Percentiles rank a stretch among this genome's conserved stretches.
These are phyloP conservation scores for Dioctria rufipes DNA, from an alignment of 2,888 invertebrate species.

Conservation along the genomic window DNA sequence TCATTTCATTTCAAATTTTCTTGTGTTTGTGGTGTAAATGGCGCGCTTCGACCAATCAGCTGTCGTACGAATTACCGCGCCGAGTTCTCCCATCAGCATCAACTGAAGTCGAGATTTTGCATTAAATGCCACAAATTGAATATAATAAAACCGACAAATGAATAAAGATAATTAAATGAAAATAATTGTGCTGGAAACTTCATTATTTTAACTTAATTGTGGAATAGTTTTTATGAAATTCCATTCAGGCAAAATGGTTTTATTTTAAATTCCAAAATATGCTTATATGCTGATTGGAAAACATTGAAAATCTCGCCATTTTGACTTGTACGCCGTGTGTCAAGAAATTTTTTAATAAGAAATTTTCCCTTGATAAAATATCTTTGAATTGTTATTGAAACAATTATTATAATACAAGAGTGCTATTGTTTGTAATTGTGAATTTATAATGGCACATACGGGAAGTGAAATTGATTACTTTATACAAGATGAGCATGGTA, in stretches of 20 bases:
- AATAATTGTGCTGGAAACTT: slow-evolving; percentile 47
- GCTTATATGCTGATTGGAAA: slow-evolving; percentile 55
- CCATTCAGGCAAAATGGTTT: slow-evolving; percentile 24
- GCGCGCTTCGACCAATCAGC: slow-evolving; percentile 64
- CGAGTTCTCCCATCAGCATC: slow-evolving; percentile 56
- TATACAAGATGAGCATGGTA: slow-evolving; percentile 70
- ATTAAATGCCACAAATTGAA: slow-evolving; percentile 57
- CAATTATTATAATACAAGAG: slow-evolving; percentile 7
- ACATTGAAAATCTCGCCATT: slow-evolving; percentile 58
- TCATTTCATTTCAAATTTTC: slow-evolving; percentile 43
- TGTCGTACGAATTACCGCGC: slow-evolving; percentile 62
- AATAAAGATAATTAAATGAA: slow-evolving; percentile 34
- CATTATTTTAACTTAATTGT: slow-evolving; percentile 52
- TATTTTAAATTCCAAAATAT: slow-evolving; percentile 56
- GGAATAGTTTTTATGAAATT: slow-evolving; percentile 56
- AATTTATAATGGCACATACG: slow-evolving; percentile 62
- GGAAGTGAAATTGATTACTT: slow-evolving; percentile 69
- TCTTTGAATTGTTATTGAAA: slow-evolving; percentile 8
- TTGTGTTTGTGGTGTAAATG: slow-evolving; percentile 60
- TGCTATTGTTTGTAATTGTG: slow-evolving; percentile 8
- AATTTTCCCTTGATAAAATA: slow-evolving; percentile 54
- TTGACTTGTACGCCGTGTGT: slow-evolving; percentile 57
- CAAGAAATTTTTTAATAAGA: slow-evolving; percentile 53
- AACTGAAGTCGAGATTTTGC: slow-evolving; percentile 58
- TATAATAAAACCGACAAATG: slow-evolving; percentile 36